Base-by-base conservation (phyloP, 2,797 vertebrate genomes). In the Sebastes kiyomatsui region DNA sequence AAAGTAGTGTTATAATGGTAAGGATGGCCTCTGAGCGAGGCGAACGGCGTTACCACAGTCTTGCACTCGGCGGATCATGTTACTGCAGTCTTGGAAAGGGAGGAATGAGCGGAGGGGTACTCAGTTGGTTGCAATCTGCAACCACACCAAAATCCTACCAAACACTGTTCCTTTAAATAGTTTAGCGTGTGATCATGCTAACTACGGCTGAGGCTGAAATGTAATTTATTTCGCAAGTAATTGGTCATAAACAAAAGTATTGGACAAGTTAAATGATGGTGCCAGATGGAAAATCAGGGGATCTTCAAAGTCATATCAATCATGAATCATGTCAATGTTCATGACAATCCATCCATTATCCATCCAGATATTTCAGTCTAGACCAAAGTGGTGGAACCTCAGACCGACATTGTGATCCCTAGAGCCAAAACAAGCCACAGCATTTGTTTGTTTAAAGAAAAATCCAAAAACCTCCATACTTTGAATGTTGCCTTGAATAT, bases 41-140 rank as follows among this genome's bases (percentile, higher is more conserved):
- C 1, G 7, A 46, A 46, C 16, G 42, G 3, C 42, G 3, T 46
- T 46, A 46, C 42, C 42, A 18, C 16, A 0, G 42, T 46, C 0
- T 8, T 46, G 42, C 6, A 46, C 16, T 18, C 7, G 16, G 42
- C 16, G 7, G 42, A 7, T 46, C 42, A 46, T 0, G 16, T 46
- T 46, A 42, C 38, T 16, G 38, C 38, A 20, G 42, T 46, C 42
- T 46, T 46, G 42, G 42, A 46, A 46, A 46, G 42, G 6, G 42
- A 46, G 42, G 16, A 46, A 2, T 46, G 42, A 46, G 16, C 3
- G 16, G 42, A 46, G 0, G 42, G 6, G 3, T 18, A 0, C 38
- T 42, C 38, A 42, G 6, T 16, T 42, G 38, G 38, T 16, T 42
- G 16, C 42, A 46, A 46, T 46, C 16, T 46, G 42, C 16, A 46